Evolutionary conservation across 2,797 vertebrate species (phyloP).

Genomic region (Cephalopachus bancanus): DNA sequence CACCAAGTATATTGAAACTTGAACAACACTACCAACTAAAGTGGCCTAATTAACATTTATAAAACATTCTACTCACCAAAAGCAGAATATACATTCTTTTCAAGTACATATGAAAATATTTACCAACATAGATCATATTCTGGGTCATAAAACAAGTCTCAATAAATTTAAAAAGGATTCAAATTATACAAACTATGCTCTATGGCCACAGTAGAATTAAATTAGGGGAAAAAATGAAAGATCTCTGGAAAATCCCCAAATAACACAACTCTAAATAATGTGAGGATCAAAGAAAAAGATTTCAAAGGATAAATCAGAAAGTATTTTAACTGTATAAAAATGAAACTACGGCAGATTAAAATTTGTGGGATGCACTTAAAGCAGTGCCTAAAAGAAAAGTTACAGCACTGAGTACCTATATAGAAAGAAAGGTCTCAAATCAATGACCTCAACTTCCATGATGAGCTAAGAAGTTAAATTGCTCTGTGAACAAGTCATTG

Average conservation of each 20-base stretch:
- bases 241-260: constrained; percentile 13
- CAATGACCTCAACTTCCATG: constrained; percentile 10
- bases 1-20: constrained; percentile 1
- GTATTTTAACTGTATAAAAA: constrained; percentile 15
- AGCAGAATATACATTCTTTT: neutral
- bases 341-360: constrained; percentile 52
- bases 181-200: neutral
- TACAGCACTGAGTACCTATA: neutral
- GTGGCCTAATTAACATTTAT: neutral
- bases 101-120: neutral
- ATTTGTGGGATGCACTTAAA: neutral
- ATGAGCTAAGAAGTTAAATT: constrained; percentile 45
- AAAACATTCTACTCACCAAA: constrained; percentile 9
- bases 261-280: constrained; percentile 50
- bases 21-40: neutral
- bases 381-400: constrained; percentile 30
- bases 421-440: constrained; percentile 38
- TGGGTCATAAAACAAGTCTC: neutral
- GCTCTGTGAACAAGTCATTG: neutral
- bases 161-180: constrained; percentile 2
- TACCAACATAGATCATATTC: neutral
- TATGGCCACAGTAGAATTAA: constrained; percentile 5
- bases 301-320: constrained; percentile 39
- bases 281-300: constrained; percentile 3
- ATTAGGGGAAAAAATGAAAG: constrained; percentile 28